Percentiles rank a stretch among this genome's conserved stretches.
These are phyloP conservation scores for Theretra japonica DNA, from an alignment of 2,888 invertebrate species.

Conservation along the genomic window DNA sequence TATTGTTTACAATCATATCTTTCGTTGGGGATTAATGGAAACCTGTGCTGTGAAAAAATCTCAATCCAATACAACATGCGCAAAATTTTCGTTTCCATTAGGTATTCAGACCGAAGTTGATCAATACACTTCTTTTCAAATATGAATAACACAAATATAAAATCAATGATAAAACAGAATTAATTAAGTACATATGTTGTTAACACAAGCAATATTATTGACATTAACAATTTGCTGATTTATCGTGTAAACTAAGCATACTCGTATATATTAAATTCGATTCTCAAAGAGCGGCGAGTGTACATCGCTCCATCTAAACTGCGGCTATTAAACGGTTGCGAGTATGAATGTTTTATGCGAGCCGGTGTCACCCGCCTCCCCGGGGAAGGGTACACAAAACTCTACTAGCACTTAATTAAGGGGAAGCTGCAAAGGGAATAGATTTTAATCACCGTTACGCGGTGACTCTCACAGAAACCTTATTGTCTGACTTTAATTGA, in stretches of 20 bases:
- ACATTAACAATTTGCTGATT: background rate
- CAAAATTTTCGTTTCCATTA: background rate
- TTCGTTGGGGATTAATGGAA: slow-evolving; percentile 34
- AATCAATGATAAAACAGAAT: background rate
- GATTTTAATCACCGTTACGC: slow-evolving; percentile 78
- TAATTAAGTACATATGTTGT: background rate
- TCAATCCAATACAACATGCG: too few species aligned
- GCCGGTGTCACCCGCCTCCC: slow-evolving; percentile 67
- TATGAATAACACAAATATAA: too few species aligned
- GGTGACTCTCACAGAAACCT: slow-evolving; percentile 56
- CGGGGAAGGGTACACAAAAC: slow-evolving; percentile 68
- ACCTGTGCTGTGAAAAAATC: background rate
- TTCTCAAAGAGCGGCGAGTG: slow-evolving; percentile 14
- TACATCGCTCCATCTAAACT: slow-evolving; percentile 59
- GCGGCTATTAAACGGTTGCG: slow-evolving; percentile 74
- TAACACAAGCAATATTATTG: background rate
- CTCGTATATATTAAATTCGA: too few species aligned
- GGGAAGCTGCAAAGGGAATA: slow-evolving; percentile 70
- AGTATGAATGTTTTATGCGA: slow-evolving; percentile 76
- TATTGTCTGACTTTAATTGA: slow-evolving; percentile 62
- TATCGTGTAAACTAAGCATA: background rate
- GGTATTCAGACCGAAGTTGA: too few species aligned
- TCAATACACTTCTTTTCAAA: too few species aligned
- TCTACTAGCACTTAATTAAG: slow-evolving; percentile 80
- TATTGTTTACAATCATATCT: slow-evolving; percentile 81